A percentile compares a stretch with the other conserved stretches of the same genome.
These are phyloP conservation scores for Proteles cristata DNA, from an alignment of 2,113 vertebrate genomes.

Conservation along the genomic window DNA sequence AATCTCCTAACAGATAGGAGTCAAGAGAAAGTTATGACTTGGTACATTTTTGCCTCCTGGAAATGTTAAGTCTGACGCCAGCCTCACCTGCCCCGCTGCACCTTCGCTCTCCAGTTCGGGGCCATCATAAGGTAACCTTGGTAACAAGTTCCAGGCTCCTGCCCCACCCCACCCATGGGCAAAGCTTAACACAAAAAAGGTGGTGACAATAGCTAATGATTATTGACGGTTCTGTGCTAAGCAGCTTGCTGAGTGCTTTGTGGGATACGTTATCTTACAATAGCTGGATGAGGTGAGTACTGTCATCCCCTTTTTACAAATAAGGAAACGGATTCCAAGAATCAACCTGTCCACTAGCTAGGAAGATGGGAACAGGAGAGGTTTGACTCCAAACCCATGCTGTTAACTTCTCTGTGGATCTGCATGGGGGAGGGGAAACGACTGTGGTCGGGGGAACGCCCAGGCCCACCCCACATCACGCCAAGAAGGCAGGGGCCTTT, in stretches of 20 bases:
- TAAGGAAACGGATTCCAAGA: neutral
- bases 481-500: neutral
- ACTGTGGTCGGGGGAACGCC: neutral
- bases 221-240: neutral
- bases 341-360: rapidly evolving
- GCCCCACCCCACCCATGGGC: neutral
- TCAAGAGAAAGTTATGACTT: neutral
- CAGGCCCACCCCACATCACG: neutral
- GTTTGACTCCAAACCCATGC: neutral
- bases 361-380: neutral
- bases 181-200: neutral
- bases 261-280: neutral
- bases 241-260: neutral
- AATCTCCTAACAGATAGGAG: neutral
- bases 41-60: neutral
- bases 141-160: neutral
- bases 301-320: neutral
- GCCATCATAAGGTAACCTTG: neutral
- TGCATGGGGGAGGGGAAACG: neutral
- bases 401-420: neutral
- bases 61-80: neutral
- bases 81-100: neutral
- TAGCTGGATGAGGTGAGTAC: neutral
- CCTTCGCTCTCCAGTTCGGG: neutral
- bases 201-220: neutral